phyloP scores from a whole-genome alignment of 1,140 invertebrate genomes.

The Thaumetopoea pityocampa region DNA sequence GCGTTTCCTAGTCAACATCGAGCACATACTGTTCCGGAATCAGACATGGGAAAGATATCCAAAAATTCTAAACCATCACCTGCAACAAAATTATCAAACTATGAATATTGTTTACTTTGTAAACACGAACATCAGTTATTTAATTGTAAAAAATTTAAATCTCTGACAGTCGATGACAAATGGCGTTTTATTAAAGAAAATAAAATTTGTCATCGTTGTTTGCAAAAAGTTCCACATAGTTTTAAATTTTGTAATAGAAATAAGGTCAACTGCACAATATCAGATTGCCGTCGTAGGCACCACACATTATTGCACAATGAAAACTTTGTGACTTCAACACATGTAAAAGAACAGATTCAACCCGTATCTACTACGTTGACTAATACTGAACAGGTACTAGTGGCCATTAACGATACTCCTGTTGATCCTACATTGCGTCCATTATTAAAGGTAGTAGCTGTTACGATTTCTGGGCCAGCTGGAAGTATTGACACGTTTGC shows the following conservation, averaged over 20 bases:
- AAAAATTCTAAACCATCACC: too few species aligned
- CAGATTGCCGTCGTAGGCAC: not conserved
- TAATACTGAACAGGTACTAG: not conserved
- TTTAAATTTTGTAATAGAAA: constrained; percentile 1
- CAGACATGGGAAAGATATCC: too few species aligned
- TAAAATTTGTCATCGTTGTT: constrained; percentile 2
- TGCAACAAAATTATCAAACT: too few species aligned
- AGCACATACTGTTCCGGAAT: too few species aligned
- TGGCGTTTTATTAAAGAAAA: too few species aligned
- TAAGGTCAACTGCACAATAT: not conserved
- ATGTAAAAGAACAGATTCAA: not conserved
- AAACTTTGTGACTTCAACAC: not conserved
- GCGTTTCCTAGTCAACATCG: too few species aligned
- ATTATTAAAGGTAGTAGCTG: constrained; percentile 23
- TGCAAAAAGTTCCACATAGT: not conserved
- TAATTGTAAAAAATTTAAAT: too few species aligned
- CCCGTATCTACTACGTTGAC: not conserved
- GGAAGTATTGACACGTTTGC: constrained; percentile 10
- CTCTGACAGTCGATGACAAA: too few species aligned
- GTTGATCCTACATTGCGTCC: constrained; percentile 7
- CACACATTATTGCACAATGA: not conserved
- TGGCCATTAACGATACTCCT: not conserved
- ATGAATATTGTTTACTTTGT: too few species aligned
- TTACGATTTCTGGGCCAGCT: not conserved
- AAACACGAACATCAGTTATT: too few species aligned